phyloP scores from a whole-genome alignment of 2,113 vertebrate genomes.

The Eonycteris spelaea region DNA sequence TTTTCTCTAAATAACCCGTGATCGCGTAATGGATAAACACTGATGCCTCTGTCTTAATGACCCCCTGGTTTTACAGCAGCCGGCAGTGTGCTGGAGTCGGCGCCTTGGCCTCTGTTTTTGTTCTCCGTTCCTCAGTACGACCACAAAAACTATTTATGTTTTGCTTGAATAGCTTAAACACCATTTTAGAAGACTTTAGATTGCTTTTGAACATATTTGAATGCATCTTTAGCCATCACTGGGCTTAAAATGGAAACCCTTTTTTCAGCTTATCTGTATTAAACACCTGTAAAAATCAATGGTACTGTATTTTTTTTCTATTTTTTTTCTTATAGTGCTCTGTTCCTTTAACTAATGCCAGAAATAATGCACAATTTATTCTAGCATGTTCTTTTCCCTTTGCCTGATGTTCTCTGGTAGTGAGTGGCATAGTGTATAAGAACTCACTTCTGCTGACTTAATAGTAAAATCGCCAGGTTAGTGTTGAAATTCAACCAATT shows the following conservation, averaged over 20 bases:
- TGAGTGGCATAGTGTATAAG: slow-evolving; percentile 62
- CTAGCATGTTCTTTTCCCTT: slow-evolving; percentile 61
- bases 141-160: slow-evolving; percentile 85
- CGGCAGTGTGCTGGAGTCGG: slow-evolving; percentile 69
- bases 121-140: slow-evolving; percentile 78
- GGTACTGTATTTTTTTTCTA: slow-evolving; percentile 76
- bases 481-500: slow-evolving; percentile 57
- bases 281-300: slow-evolving; percentile 89
- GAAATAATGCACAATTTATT: slow-evolving; percentile 81
- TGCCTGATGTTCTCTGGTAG: slow-evolving; percentile 64
- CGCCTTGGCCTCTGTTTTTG: slow-evolving; percentile 79
- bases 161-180: slow-evolving; percentile 84
- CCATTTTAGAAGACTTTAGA: slow-evolving; percentile 82
- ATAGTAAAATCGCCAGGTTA: slow-evolving; percentile 64
- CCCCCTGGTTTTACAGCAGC: slow-evolving; percentile 76
- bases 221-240: slow-evolving; percentile 85
- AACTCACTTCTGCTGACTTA: slow-evolving; percentile 73
- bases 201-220: slow-evolving; percentile 85
- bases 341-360: slow-evolving; percentile 82
- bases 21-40: slow-evolving; percentile 65
- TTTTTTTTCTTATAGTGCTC: slow-evolving; percentile 78
- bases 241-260: slow-evolving; percentile 83
- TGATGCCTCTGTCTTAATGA: slow-evolving; percentile 77
- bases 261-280: slow-evolving; percentile 88
- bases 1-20: slow-evolving; percentile 71